Conservation (phyloP, 53 echinoderm and acorn worm genomes). For the Zoroaster sp. region DNA sequence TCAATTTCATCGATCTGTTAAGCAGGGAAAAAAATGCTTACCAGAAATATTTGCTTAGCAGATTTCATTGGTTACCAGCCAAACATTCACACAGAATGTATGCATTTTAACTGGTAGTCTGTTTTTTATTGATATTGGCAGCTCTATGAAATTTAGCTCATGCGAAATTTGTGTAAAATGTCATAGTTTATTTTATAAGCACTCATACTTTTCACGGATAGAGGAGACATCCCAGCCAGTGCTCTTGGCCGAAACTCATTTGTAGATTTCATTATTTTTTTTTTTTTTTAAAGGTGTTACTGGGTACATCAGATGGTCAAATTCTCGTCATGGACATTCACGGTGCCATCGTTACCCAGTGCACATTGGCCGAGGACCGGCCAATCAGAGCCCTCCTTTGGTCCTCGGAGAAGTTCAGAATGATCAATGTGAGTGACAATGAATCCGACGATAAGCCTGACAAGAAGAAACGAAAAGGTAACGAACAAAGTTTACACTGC, state of each 20-base stretch:
- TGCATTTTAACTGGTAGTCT: no score
- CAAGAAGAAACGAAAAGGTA: constrained; percentile 88
- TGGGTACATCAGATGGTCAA: constrained; percentile 93
- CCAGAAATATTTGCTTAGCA: no score
- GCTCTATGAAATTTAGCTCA: no score
- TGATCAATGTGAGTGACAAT: constrained; percentile 92
- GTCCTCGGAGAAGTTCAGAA: constrained; percentile 98
- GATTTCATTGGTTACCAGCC: no score
- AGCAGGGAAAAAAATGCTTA: no score
- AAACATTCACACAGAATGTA: no score
- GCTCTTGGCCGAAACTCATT: background rate
- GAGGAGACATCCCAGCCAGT: no score
- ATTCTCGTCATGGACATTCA: constrained; percentile 99
- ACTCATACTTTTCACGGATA: background rate
- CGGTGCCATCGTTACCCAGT: constrained; percentile 92
- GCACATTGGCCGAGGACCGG: constrained; percentile 84
- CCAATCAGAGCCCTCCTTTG: constrained; percentile 92
- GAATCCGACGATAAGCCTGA: constrained; percentile 83
- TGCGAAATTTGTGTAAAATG: no score
- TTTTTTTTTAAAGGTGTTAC: constrained; percentile 66
- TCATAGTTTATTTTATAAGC: no score
- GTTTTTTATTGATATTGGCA: no score
- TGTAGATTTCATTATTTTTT: background rate
- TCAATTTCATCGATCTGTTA: no score
- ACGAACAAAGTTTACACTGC: background rate